phyloP scores from a whole-genome alignment of 2,888 invertebrate species.

The Spodoptera littoralis region DNA sequence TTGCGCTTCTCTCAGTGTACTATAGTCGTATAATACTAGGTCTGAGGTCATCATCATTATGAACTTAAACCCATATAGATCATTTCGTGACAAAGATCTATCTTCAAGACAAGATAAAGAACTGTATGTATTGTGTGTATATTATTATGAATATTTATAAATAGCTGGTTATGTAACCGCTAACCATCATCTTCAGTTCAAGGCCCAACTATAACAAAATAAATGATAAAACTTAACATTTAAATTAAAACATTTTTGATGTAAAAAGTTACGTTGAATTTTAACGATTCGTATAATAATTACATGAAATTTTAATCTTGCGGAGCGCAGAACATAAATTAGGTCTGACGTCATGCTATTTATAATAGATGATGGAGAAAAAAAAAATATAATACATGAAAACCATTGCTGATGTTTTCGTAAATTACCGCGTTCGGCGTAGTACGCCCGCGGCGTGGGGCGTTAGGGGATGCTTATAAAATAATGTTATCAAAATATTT shows the following conservation, averaged over 20 bases:
- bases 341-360: constrained; percentile 31
- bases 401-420: constrained; percentile 47
- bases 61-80: too few species aligned
- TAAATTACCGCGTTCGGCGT: constrained; percentile 36
- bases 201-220: constrained; percentile 6
- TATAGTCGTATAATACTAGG: too few species aligned
- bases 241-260: constrained; percentile 23
- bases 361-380: constrained; percentile 27
- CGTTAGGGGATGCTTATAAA: constrained; percentile 41
- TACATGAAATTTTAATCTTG: constrained; percentile 43
- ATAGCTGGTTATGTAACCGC: too few species aligned
- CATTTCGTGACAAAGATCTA: too few species aligned
- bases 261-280: constrained; percentile 25
- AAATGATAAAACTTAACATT: constrained; percentile 16
- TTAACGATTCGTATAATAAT: constrained; percentile 44
- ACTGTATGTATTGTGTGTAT: neutral
- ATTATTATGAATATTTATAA: too few species aligned
- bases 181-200: constrained; percentile 21
- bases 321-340: constrained; percentile 45
- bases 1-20: too few species aligned
- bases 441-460: constrained; percentile 22
- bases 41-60: too few species aligned
- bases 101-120: neutral
- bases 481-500: constrained; percentile 53
- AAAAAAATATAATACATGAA: constrained; percentile 19